phyloP scores from a whole-genome alignment of 2,888 invertebrate genomes.

The Tenthredo distinguenda region DNA sequence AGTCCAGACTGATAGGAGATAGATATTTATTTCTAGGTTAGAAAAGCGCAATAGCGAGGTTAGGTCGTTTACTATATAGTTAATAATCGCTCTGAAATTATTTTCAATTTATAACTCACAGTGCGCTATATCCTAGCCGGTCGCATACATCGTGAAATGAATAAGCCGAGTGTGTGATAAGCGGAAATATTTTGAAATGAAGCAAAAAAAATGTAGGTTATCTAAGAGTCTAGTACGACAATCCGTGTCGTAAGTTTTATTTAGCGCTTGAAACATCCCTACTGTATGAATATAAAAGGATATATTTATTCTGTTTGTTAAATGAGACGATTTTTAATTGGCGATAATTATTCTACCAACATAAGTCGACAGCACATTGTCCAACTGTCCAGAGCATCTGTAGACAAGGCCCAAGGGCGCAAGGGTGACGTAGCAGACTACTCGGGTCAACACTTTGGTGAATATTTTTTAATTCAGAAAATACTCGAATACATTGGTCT shows the following conservation, averaged over 20 bases:
- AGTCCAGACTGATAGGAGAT: not conserved
- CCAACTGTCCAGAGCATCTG: not conserved
- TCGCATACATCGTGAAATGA: not conserved
- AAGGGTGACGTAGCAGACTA: not conserved
- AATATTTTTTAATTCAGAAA: not conserved
- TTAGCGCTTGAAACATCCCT: not conserved
- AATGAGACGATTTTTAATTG: not conserved
- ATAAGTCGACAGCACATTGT: not conserved
- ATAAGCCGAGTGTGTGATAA: not conserved
- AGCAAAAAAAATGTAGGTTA: not conserved
- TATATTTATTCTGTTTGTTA: not conserved
- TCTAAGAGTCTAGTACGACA: not conserved
- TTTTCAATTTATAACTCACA: constrained; percentile 12
- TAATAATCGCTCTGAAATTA: not conserved
- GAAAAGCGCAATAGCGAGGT: not conserved
- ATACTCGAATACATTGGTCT: not conserved
- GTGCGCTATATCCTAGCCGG: constrained; percentile 3
- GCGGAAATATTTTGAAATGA: not conserved
- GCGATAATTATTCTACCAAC: constrained; percentile 12
- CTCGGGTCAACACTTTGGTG: not conserved
- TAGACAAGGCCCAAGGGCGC: not conserved
- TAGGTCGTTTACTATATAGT: not conserved
- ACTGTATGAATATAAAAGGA: not conserved
- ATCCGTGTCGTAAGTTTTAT: not conserved
- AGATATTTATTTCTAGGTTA: not conserved